These are phyloP conservation scores for Tetragnatha versicolor DNA, from an alignment of 1,140 invertebrate genomes.

Conservation along the genomic window DNA sequence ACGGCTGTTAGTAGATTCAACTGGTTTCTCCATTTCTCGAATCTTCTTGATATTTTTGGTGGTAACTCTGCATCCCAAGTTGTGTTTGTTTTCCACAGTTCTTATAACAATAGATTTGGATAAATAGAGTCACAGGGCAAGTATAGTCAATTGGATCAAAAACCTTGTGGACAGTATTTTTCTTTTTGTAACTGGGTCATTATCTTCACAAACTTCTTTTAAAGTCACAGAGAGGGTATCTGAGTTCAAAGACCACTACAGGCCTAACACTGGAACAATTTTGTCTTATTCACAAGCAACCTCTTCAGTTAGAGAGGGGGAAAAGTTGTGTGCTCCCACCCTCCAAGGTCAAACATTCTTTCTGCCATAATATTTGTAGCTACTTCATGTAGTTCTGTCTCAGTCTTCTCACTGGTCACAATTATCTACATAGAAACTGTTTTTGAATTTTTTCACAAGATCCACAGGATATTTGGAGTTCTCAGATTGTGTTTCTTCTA, in stretches of 20 bases:
- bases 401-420: neutral
- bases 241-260: neutral
- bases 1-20: no score
- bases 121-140: no score
- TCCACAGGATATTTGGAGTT: neutral
- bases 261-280: neutral
- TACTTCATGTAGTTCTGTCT: neutral
- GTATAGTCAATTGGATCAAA: no score
- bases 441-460: neutral
- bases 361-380: neutral
- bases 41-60: no score
- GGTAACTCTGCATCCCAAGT: no score
- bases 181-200: no score
- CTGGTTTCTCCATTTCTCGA: no score
- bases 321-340: neutral
- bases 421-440: neutral
- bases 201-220: neutral
- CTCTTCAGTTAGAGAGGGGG: neutral
- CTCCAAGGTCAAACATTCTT: no score
- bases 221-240: neutral
- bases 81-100: no score
- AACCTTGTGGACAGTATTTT: no score
- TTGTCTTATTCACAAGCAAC: neutral
- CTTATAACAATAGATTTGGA: no score
- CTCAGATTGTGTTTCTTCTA: neutral